Evolutionary conservation across 1,140 invertebrate genomes (phyloP), one percentile per base, ranked within the genome.

Genomic region (Aporrectodea caliginosa): DNA sequence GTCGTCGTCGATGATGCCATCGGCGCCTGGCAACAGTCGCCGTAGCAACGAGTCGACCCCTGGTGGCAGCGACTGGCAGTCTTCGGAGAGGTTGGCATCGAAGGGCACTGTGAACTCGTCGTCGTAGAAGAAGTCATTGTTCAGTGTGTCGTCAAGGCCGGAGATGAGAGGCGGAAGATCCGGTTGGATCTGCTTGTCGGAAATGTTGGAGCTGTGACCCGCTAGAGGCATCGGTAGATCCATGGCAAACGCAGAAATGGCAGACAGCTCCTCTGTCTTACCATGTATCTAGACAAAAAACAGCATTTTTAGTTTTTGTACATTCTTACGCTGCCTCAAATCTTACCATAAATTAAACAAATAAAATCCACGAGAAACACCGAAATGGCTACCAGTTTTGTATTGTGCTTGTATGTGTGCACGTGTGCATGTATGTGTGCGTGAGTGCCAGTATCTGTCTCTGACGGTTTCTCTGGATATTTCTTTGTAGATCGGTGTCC

Each of bases 121-220:
- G 30, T 81, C 80, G 58, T 78, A 81, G 72, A 81, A 81, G 80
- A 81, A 81, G 77, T 81, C 80, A 31, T 81, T 81, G 75, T 77
- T 81, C 69, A 73, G 72, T 16, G 69, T 76, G 71, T 78, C 80
- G 32, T 81, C 80, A 12, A 58, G 6, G 43, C 43, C 43, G 43
- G 43, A 58, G 6, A 58, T 22, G 43, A 58, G 43, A 58, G 43
- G 43, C 6, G 43, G 6, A 12, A 58, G 43, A 58, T 58, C 43
- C 43, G 43, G 43, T 22, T 58, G 43, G 6, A 22, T 58, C 43
- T 58, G 43, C 43, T 58, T 58, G 6, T 58, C 43, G 22, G 43
- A 22, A 12, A 22, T 22, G 43, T 6, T 22, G 43, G 43, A 58
- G 43, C 6, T 58, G 6, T 58, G 43, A 22, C 22, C 43, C 43